Evolutionary conservation across 2,888 invertebrate genomes (phyloP), one percentile per base, ranked within the genome.

Genomic region (Polymixis lichenea): DNA sequence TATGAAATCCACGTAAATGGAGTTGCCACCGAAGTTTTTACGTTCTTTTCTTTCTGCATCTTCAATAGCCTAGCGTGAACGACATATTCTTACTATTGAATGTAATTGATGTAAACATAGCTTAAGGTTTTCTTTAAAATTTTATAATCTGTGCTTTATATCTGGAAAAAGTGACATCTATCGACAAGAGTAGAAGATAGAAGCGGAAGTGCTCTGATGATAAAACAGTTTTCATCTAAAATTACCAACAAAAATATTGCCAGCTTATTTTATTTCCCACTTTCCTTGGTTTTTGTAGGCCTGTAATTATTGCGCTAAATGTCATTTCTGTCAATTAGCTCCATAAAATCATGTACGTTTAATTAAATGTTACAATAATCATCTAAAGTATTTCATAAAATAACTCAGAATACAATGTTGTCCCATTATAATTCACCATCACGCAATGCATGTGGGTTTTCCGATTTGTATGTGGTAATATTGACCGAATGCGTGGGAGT

Each of bases 161-260:
- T 55, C n/a, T 75, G 38, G 43, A 51, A 64, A n/a, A 43, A 84
- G 84, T 69, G 86, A 71, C 86, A 86, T 82, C 86, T 86, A 77
- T 78, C 67, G 67, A n/a, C 38, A 13, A 60, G 3, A 76, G 75
- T 74, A 65, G 7, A 38, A 70, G 71, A 38, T 51, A 56, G 11
- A 80, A 87, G 58, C 87, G 87, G 86, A 87, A 87, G 82, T 87
- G 73, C 56, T 72, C 60, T 15, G 11, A 77, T 76, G 84, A 53
- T 87, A 87, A 87, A 87, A 74, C 86, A 87, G 87, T 77, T 56
- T 38, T 64, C 60, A 55, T 78, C 72, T 84, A 82, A 77, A 77
- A 78, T 83, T 77, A 79, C 66, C 62, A 46, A 67, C 32, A 8
- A n/a, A 38, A 78, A 75, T 75, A 71, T 87, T 85, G 76, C 87